Percentiles rank a stretch among this genome's conserved stretches.
Conservation (phyloP, 2,797 vertebrate genomes). For the Anguilla anguilla region DNA sequence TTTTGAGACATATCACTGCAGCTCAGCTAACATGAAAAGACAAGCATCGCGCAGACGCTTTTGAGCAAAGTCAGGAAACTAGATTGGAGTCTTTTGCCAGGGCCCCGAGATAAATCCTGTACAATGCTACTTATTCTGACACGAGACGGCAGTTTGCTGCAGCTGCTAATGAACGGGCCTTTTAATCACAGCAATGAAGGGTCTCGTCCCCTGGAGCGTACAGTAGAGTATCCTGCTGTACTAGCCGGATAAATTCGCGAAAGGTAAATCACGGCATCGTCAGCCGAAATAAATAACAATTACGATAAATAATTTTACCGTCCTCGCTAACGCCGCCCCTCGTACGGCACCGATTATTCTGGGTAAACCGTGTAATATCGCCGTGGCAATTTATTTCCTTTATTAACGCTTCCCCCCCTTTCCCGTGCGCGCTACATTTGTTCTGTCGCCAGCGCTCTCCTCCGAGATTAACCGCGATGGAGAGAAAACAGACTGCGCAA, state of each 20-base stretch:
- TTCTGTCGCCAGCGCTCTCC: background rate
- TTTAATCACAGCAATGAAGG: background rate
- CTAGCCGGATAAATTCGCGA: background rate
- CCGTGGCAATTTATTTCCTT: background rate
- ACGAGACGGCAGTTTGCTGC: background rate
- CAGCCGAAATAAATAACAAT: slow-evolving; percentile 11
- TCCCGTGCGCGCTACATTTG: background rate
- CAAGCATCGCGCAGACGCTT: background rate
- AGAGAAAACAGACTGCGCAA: background rate
- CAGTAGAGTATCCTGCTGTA: background rate
- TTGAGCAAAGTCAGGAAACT: background rate
- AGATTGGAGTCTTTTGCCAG: background rate
- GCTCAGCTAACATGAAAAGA: background rate
- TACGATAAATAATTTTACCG: background rate
- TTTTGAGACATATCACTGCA: background rate
- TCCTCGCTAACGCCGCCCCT: background rate
- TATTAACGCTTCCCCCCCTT: background rate
- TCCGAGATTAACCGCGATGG: background rate
- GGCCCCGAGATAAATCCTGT: background rate
- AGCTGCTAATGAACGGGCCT: background rate
- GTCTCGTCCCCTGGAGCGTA: background rate
- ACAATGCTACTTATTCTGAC: background rate
- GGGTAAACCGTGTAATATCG: background rate
- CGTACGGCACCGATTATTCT: background rate
- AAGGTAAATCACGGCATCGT: background rate